Percentiles rank a stretch among this genome's conserved stretches.
Conservation (phyloP, 2,888 invertebrate genomes). For the Caenorhabditis sp. region DNA sequence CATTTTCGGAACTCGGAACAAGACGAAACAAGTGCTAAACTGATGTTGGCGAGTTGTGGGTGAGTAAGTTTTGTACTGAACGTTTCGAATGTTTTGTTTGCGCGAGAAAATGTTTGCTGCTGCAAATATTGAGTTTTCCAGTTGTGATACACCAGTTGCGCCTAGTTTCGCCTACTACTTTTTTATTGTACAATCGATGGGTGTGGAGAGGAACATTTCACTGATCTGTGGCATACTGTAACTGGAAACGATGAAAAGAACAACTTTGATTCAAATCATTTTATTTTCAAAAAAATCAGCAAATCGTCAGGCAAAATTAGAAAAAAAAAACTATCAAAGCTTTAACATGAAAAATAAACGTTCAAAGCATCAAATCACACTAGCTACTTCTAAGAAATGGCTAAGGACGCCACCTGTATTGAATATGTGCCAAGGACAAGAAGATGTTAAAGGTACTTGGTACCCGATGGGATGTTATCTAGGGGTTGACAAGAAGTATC, state of each 20-base stretch:
- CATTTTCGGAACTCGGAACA: slow-evolving; percentile 24
- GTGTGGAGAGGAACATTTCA: not conserved
- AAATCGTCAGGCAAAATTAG: slow-evolving; percentile 29
- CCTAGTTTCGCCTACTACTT: slow-evolving; percentile 14
- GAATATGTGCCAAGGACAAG: not conserved
- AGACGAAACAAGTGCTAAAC: slow-evolving; percentile 35
- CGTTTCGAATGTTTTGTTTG: slow-evolving; percentile 58
- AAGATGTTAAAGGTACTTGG: slow-evolving; percentile 7
- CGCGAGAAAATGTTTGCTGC: slow-evolving; percentile 53
- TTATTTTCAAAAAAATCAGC: slow-evolving; percentile 44
- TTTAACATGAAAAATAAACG: slow-evolving; percentile 10
- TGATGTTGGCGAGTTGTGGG: slow-evolving; percentile 13
- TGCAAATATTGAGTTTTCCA: slow-evolving; percentile 59
- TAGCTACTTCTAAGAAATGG: not conserved
- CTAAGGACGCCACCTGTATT: not conserved
- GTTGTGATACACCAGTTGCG: slow-evolving; percentile 56
- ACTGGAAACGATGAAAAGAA: slow-evolving; percentile 17
- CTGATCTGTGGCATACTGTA: not conserved
- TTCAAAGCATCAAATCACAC: slow-evolving; percentile 2
- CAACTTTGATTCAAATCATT: slow-evolving; percentile 37
- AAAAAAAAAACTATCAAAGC: slow-evolving; percentile 19
- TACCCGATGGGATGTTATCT: not conserved
- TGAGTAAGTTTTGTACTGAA: slow-evolving; percentile 59
- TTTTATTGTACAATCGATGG: slow-evolving; percentile 1
- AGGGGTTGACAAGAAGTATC: not conserved